Evolutionary conservation across 37 sponge, comb jelly and placozoan species (phyloP).

Genomic region (Beroe ovata): DNA sequence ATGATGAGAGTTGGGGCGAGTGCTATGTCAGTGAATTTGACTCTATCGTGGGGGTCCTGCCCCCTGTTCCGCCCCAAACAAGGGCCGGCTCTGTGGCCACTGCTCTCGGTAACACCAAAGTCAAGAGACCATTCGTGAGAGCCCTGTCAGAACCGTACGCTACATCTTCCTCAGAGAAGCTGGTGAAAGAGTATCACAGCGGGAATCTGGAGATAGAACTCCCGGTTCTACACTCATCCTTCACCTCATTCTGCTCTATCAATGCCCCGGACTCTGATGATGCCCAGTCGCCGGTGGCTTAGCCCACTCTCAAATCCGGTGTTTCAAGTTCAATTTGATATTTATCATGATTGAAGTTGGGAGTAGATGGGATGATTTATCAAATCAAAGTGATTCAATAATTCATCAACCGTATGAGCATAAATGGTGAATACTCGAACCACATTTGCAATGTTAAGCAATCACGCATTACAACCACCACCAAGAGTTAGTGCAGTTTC

Average conservation of each 20-base stretch:
- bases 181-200: background rate
- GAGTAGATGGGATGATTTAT: too few species aligned
- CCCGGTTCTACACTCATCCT: background rate
- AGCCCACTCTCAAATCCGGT: background rate
- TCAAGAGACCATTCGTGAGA: background rate
- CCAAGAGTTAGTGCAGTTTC: too few species aligned
- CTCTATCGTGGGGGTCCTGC: background rate
- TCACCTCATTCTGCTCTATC: background rate
- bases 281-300: background rate
- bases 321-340: too few species aligned
- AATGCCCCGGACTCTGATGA: background rate
- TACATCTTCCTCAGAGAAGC: background rate
- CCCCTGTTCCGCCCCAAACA: background rate
- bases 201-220: background rate
- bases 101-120: background rate
- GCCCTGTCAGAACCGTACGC: background rate
- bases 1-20: background rate
- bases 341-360: too few species aligned
- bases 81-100: background rate
- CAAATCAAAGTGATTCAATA: too few species aligned
- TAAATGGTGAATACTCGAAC: too few species aligned
- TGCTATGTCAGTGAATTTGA: background rate
- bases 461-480: too few species aligned
- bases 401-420: too few species aligned
- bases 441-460: too few species aligned